phyloP scores from a whole-genome alignment of 2,797 vertebrate genomes.

The Anguilla anguilla region DNA sequence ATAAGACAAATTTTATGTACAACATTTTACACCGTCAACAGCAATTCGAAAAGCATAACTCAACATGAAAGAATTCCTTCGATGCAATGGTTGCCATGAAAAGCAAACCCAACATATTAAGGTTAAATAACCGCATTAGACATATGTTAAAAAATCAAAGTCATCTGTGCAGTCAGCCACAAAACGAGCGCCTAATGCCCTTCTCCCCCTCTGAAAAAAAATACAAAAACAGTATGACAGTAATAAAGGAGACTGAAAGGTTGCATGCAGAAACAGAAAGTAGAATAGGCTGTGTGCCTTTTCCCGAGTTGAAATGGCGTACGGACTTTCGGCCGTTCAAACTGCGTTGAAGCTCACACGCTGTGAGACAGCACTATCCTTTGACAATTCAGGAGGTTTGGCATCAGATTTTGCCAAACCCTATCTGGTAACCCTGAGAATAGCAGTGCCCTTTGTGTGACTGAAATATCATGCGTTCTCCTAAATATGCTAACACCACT shows the following conservation, averaged over 20 bases:
- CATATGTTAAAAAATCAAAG: conserved; percentile 65
- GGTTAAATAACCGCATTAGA: conserved; percentile 63
- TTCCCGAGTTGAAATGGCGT: conserved; percentile 67
- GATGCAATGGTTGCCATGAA: conserved; percentile 72
- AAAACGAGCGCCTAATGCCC: conserved; percentile 62
- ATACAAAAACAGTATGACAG: conserved; percentile 57
- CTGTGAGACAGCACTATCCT: conserved; percentile 22
- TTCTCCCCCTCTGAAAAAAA: conserved; percentile 61
- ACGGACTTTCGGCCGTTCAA: conserved; percentile 26
- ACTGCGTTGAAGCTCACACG: conserved; percentile 6
- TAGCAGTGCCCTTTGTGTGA: conserved; percentile 36
- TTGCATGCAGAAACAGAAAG: conserved; percentile 71
- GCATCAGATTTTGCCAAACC: conserved; percentile 39
- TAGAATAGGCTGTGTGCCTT: conserved; percentile 69
- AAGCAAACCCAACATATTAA: conserved; percentile 66
- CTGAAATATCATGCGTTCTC: conserved; percentile 25
- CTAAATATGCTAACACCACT: conserved; percentile 37
- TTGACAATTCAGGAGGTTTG: conserved; percentile 33
- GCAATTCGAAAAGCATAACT: conserved; percentile 61
- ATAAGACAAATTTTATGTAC: conserved; percentile 44
- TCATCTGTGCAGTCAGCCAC: conserved; percentile 63
- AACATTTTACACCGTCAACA: conserved; percentile 49
- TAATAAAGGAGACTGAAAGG: conserved; percentile 61
- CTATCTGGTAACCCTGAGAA: conserved; percentile 57
- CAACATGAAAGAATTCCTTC: conserved; percentile 64